A percentile compares a stretch with the other conserved stretches of the same genome.
phyloP scores from a whole-genome alignment of 1,140 invertebrate species.

The Homarus americanus region DNA sequence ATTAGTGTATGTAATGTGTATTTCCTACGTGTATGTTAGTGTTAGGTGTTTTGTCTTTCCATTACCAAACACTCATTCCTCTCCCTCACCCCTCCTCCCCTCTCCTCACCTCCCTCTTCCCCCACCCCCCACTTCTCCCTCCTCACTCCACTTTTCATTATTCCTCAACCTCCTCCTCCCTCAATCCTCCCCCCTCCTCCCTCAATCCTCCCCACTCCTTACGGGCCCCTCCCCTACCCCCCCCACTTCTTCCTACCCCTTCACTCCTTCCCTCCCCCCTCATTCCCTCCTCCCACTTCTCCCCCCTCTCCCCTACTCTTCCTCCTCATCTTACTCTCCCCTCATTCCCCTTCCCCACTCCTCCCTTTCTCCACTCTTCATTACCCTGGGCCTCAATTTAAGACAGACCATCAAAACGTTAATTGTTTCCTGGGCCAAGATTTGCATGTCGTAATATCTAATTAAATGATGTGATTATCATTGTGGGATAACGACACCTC shows the following conservation, averaged over 20 bases:
- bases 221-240: not conserved
- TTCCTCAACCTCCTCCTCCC: too few species aligned
- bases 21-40: too few species aligned
- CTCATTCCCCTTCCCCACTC: not conserved
- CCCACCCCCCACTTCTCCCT: not conserved
- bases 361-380: not conserved
- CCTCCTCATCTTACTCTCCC: not conserved
- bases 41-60: too few species aligned
- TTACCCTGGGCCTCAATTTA: conserved; percentile 44
- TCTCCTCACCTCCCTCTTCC: not conserved
- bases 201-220: not conserved
- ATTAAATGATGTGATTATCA: conserved; percentile 63
- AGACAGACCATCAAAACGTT: conserved; percentile 38
- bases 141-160: not conserved
- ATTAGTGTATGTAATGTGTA: too few species aligned
- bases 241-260: not conserved
- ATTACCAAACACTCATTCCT: too few species aligned
- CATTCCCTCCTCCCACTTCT: not conserved
- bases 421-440: conserved; percentile 47
- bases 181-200: not conserved
- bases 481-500: conserved; percentile 28
- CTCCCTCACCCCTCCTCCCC: not conserved
- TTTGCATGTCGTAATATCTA: conserved; percentile 60
- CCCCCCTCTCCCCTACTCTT: not conserved
- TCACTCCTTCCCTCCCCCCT: not conserved